These are phyloP conservation scores for Syritta pipiens DNA, from an alignment of 2,888 invertebrate species.

Conservation along the genomic window DNA sequence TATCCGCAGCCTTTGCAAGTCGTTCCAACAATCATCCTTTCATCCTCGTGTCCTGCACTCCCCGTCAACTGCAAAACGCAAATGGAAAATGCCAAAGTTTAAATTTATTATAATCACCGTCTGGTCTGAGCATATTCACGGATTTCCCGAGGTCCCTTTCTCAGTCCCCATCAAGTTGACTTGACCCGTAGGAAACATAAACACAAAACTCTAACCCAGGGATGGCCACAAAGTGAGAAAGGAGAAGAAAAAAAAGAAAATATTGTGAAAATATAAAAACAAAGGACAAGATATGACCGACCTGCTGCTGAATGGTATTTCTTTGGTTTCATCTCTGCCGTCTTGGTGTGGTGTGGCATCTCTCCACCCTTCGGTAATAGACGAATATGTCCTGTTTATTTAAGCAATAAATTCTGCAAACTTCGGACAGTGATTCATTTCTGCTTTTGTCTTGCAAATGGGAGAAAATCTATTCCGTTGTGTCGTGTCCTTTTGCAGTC, in stretches of 20 bases:
- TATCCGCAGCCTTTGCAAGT: not conserved
- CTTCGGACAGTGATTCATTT: conserved; percentile 62
- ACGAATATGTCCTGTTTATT: conserved; percentile 62
- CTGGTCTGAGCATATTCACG: conserved; percentile 38
- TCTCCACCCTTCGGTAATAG: conserved; percentile 45
- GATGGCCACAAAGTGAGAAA: not conserved
- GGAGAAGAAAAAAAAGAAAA: not conserved
- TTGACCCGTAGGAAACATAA: conserved; percentile 29
- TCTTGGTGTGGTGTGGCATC: conserved; percentile 12
- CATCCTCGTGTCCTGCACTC: not conserved
- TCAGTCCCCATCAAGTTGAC: conserved; percentile 6
- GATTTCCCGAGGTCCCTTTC: conserved; percentile 4
- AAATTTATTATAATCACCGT: conserved; percentile 55
- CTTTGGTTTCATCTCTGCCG: conserved; percentile 31
- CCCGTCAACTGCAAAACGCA: conserved; percentile 1
- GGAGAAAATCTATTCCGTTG: conserved; percentile 19
- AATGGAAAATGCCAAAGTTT: conserved; percentile 43
- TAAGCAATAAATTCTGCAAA: conserved; percentile 53
- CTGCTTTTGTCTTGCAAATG: conserved; percentile 47
- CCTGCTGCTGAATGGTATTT: conserved; percentile 38
- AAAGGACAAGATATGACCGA: conserved; percentile 38
- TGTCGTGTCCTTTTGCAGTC: not conserved
- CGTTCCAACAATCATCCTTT: not conserved
- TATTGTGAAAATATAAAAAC: not conserved
- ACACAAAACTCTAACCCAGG: not conserved